Evolutionary conservation across 2,797 vertebrate genomes (phyloP), one percentile per base, ranked within the genome.

Genomic region (Sternotherus odoratus): DNA sequence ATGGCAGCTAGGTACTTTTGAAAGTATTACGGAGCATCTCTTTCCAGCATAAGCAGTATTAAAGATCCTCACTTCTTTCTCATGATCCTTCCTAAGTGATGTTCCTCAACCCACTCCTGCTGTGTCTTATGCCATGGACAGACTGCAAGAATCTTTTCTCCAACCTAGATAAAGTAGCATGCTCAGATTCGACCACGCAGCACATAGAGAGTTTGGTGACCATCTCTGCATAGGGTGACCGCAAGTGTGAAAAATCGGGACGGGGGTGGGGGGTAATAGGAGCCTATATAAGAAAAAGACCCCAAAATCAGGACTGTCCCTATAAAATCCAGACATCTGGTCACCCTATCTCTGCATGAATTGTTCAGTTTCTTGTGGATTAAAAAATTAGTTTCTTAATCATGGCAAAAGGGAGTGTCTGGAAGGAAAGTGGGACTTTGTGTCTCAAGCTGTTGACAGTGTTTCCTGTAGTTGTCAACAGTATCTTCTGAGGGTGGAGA

Each of bases 351-450:
- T 75, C 80, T 92, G 66, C 54, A 57, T 23, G 75, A 81, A 72
- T 36, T 51, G 78, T 72, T 24, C 74, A n/a, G 28, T 66, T 93
- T 91, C 50, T 83, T 77, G 53, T 56, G 17, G 60, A 12, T 53
- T 91, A 82, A 89, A 89, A 82, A 84, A 17, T 10, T 43, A 91
- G 79, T 84, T 88, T 77, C 54, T 56, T 57, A 57, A 50, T 28
- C 79, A 51, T 86, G 15, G 28, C 56, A 56, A 60, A 85, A 86
- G 89, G 54, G 86, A 74, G 13, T 88, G 4, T 30, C 43, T 48
- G 43, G 26, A 74, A 15, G 8, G 63, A 15, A 48, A 15, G 43
- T 46, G 21, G 7, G 80, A 82, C 4, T n/a, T 74, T 79, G 49
- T 75, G 36, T 53, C 46, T 95, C 43, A 82, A 86, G 83, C 90